These are phyloP conservation scores for Aphis craccivora DNA, from an alignment of 1,140 invertebrate species.

Conservation along the genomic window DNA sequence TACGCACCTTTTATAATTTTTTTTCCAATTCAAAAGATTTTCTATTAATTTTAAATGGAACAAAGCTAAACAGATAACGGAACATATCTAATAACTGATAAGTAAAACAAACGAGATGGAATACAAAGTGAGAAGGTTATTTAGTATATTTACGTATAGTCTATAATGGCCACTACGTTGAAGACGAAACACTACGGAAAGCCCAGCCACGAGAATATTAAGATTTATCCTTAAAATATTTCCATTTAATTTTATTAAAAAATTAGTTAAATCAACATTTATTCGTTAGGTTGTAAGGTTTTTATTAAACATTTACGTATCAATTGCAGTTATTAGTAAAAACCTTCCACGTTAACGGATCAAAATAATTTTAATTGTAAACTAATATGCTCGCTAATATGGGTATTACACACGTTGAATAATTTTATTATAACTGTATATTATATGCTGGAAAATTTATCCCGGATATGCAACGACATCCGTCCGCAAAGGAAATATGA, in stretches of 20 bases:
- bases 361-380: neutral
- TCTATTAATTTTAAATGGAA: too few species aligned
- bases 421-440: neutral
- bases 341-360: neutral
- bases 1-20: too few species aligned
- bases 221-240: too few species aligned
- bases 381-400: too few species aligned
- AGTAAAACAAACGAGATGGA: neutral
- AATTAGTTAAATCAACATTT: neutral
- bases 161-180: too few species aligned
- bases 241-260: too few species aligned
- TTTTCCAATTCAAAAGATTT: neutral
- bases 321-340: neutral
- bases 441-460: neutral
- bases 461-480: conserved; percentile 37
- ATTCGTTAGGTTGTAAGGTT: neutral
- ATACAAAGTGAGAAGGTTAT: neutral
- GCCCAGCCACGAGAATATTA: too few species aligned
- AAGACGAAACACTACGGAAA: too few species aligned
- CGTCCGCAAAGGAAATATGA: conserved; percentile 28
- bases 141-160: neutral
- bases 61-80: neutral
- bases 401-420: neutral
- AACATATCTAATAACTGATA: neutral
- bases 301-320: neutral